Conservation (phyloP, 2,113 vertebrate species). For the Muntiacus muntjak region DNA sequence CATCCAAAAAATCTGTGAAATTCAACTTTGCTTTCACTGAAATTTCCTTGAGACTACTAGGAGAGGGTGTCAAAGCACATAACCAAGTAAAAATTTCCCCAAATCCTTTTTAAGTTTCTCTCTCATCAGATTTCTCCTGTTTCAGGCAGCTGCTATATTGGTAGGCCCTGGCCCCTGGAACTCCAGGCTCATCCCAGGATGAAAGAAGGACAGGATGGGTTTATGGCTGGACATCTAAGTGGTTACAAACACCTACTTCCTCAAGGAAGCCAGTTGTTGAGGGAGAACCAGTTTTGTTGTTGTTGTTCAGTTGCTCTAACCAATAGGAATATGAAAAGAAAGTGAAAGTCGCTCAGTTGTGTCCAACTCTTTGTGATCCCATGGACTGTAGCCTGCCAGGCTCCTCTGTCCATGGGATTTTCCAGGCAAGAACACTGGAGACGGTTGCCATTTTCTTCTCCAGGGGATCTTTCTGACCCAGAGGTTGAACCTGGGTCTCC, state of each 20-base stretch:
- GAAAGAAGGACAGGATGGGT: background rate
- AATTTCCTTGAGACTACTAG: background rate
- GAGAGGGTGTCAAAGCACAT: conserved; percentile 14
- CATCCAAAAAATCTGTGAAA: background rate
- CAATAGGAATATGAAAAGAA: background rate
- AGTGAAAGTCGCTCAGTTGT: background rate
- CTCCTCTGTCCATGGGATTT: background rate
- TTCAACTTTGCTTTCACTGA: conserved; percentile 2
- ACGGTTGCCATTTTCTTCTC: background rate
- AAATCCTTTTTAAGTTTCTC: conserved; percentile 4
- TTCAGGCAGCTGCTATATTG: background rate
- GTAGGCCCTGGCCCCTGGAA: background rate
- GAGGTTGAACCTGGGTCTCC: background rate
- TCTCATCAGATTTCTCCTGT: background rate
- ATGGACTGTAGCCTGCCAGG: background rate
- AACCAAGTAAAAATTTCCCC: conserved; percentile 10
- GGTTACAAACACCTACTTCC: background rate
- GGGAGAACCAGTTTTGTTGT: background rate
- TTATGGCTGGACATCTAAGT: background rate
- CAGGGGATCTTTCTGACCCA: background rate
- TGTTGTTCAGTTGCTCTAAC: background rate
- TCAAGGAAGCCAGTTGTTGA: background rate
- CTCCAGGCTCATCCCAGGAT: background rate
- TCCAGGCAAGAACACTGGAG: background rate
- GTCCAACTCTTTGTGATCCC: background rate